Base-by-base conservation (phyloP, 2,113 vertebrate genomes). In the Nannospalax galili region DNA sequence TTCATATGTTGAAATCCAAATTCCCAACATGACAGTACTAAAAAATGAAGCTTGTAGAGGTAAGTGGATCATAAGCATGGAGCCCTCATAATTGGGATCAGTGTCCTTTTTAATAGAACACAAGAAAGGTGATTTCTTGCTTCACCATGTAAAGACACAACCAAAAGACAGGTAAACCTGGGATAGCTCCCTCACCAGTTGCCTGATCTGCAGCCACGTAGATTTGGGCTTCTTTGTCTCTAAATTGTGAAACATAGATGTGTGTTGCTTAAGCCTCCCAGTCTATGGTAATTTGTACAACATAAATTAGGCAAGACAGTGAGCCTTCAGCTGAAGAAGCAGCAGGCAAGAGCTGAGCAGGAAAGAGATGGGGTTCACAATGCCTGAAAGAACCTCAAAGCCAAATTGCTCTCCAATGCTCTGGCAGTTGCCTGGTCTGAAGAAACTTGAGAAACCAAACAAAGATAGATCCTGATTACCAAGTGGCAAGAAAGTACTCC, bases 1-100 rank as follows among this genome's bases (percentile, higher is more conserved):
- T 73, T 72, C 42, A 42, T 56, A 45, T 16, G 28, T 56, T 93
- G 30, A 90, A 95, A 92, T 90, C n/a, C 37, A 62, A 90, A 65
- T 78, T 22, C 14, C 35, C n/a, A 85, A 52, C 26, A 10, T 80
- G 81, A n/a, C 11, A 20, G 30, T 20, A 56, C 45, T 72, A 80
- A 9, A 56, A 86, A 73, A 24, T 69, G 19, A 20, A 8, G 32
- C 17, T 52, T 58, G 2, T 74, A 40, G 19, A 52, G 22, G 2
- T 77, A 22, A 78, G 32, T 64, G 40, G 17, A 7, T 56, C 42
- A 37, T 32, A 5, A 56, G 19, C 40, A 7, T 67, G 11, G 22
- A 73, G 37, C 3, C 32, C 24, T 65, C n/a, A 26, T 52, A 16
- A 52, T 14, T 65, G n/a, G 28, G 4, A 64, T 28, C 8, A 32